Conservation (phyloP, 1,140 invertebrate genomes). For the Sycophila sp. region DNA sequence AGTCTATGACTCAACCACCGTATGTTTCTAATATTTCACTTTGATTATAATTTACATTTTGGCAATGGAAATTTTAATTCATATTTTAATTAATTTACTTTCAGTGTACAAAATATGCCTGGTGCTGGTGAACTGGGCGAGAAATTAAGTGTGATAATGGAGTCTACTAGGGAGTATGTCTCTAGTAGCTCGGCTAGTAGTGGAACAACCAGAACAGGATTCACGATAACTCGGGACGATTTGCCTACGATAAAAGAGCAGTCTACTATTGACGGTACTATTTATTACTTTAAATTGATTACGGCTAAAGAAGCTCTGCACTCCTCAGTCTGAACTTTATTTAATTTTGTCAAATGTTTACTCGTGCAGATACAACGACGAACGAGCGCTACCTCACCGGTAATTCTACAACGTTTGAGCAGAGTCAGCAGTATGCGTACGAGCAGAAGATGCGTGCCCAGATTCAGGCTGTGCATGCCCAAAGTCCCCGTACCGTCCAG, state of each 20-base stretch:
- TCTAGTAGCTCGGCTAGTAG: constrained; percentile 54
- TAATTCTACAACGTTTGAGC: background rate
- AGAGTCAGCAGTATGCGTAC: constrained; percentile 40
- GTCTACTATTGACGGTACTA: constrained; percentile 30
- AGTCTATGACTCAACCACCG: constrained; percentile 13
- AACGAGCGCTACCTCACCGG: background rate
- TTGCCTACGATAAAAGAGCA: constrained; percentile 53
- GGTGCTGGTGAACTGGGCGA: constrained; percentile 45
- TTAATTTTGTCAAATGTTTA: no score
- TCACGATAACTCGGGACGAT: constrained; percentile 55
- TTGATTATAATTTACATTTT: background rate
- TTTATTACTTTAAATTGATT: background rate
- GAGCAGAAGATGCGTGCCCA: constrained; percentile 60
- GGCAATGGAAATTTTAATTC: background rate
- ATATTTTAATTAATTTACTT: background rate
- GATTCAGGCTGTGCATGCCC: constrained; percentile 62
- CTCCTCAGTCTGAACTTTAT: no score
- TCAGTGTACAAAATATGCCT: constrained; percentile 39
- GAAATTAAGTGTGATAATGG: constrained; percentile 61
- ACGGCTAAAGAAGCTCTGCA: no score
- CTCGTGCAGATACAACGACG: background rate
- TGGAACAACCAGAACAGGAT: constrained; percentile 51
- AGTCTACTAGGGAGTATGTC: constrained; percentile 58
- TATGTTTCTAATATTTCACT: constrained; percentile 1
- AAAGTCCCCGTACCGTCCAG: constrained; percentile 63